Percentiles rank a stretch among this genome's conserved stretches.
These are phyloP conservation scores for Sapayoa aenigma DNA, from an alignment of 2,113 vertebrate genomes.

Conservation along the genomic window DNA sequence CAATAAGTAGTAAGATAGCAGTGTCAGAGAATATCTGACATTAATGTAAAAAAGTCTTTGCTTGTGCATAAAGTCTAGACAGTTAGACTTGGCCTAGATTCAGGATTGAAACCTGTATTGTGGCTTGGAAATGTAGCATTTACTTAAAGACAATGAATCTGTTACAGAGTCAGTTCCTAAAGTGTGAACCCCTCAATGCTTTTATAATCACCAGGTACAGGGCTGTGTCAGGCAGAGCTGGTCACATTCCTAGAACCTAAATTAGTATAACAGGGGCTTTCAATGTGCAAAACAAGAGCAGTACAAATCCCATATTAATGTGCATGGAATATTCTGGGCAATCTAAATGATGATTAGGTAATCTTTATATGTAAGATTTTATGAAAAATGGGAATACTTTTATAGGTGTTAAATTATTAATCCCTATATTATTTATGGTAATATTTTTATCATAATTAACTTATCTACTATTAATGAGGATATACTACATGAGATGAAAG, in stretches of 20 bases:
- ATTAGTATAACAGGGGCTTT: not conserved
- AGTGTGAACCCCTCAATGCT: not conserved
- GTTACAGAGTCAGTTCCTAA: not conserved
- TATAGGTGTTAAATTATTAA: not conserved
- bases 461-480: not conserved
- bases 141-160: not conserved
- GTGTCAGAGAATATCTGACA: not conserved
- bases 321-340: not conserved
- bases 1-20: not conserved
- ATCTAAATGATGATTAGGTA: not conserved
- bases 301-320: not conserved
- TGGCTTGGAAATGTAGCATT: not conserved
- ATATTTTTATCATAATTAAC: not conserved
- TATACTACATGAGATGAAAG: not conserved
- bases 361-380: not conserved
- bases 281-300: not conserved
- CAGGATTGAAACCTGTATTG: not conserved
- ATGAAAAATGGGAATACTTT: not conserved
- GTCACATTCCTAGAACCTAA: not conserved
- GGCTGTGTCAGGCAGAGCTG: not conserved
- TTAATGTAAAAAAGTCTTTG: not conserved
- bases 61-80: not conserved
- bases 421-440: not conserved
- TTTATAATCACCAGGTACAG: not conserved
- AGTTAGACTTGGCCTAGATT: not conserved